A percentile compares a stretch with the other conserved stretches of the same genome.
Evolutionary conservation across 2,113 vertebrate species (phyloP).

Genomic region (Phrynosoma blainvillii): DNA sequence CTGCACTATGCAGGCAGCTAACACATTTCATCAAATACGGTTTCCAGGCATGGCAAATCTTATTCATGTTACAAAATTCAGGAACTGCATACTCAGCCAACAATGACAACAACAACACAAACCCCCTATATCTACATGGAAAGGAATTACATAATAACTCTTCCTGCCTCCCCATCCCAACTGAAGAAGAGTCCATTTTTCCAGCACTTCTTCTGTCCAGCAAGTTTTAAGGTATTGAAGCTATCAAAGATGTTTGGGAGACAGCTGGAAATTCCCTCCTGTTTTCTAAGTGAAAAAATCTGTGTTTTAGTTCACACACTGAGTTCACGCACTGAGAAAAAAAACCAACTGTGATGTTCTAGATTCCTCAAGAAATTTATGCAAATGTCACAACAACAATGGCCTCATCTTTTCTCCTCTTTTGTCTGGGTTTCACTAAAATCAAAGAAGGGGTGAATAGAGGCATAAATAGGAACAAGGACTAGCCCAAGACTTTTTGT

Average conservation of each 20-base stretch:
- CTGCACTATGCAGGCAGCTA: neutral
- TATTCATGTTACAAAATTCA: constrained; percentile 26
- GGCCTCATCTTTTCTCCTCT: too few species aligned
- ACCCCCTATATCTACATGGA: neutral
- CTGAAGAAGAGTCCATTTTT: neutral
- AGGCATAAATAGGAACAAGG: neutral
- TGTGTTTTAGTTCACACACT: neutral
- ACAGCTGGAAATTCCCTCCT: neutral
- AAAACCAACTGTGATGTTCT: too few species aligned
- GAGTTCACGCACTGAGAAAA: too few species aligned
- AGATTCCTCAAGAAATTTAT: too few species aligned
- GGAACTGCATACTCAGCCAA: neutral
- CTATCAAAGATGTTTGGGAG: too few species aligned
- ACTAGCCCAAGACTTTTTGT: too few species aligned
- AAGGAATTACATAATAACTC: constrained; percentile 1
- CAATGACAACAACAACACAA: too few species aligned
- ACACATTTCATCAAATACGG: constrained; percentile 13
- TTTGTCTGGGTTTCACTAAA: neutral
- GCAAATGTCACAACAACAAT: neutral
- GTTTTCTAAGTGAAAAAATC: neutral
- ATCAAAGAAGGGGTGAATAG: neutral
- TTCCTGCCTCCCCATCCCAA: neutral
- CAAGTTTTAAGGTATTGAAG: neutral
- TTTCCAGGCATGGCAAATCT: constrained; percentile 25
- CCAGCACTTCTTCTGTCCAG: rapidly evolving